A percentile compares a stretch with the other conserved stretches of the same genome.
phyloP scores from a whole-genome alignment of 30 jellyfish, hydroid and myxozoan genomes.

The Turritopsis rubra region DNA sequence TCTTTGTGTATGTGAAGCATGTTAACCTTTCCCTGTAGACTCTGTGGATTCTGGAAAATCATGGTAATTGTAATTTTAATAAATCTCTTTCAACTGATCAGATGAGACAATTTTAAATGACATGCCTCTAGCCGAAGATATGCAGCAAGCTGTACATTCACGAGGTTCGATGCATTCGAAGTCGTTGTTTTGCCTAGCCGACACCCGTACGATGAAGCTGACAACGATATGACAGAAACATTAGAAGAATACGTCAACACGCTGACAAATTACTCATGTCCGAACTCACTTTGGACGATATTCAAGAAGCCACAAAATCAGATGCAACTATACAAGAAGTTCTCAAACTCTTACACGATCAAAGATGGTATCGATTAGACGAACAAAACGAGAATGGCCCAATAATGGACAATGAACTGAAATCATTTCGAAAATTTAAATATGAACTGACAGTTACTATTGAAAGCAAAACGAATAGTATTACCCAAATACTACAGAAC shows the following conservation, averaged over 20 bases:
- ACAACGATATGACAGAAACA: slow-evolving; percentile 26
- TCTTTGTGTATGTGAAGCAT: too few species aligned
- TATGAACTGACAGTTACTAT: slow-evolving; percentile 23
- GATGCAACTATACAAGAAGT: slow-evolving; percentile 31
- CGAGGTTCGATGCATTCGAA: neutral
- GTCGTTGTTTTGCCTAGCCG: slow-evolving; percentile 16
- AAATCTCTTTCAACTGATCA: too few species aligned
- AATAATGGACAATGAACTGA: neutral
- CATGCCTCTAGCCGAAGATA: too few species aligned
- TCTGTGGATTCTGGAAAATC: too few species aligned
- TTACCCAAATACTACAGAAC: neutral
- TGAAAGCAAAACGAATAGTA: slow-evolving; percentile 15
- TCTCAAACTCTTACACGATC: neutral
- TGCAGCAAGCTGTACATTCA: too few species aligned
- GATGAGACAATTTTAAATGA: too few species aligned
- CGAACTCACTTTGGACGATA: slow-evolving; percentile 32
- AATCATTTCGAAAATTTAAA: slow-evolving; percentile 10
- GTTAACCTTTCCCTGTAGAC: too few species aligned
- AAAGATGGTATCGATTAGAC: slow-evolving; percentile 18
- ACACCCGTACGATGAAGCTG: slow-evolving; percentile 22
- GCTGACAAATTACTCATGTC: slow-evolving; percentile 18
- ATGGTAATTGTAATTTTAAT: too few species aligned
- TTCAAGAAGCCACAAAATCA: slow-evolving; percentile 12
- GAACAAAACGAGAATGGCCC: neutral
- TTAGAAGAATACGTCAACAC: slow-evolving; percentile 28